Base-by-base conservation (phyloP, 1,140 invertebrate species). In the Eurytemora carolleeae region DNA sequence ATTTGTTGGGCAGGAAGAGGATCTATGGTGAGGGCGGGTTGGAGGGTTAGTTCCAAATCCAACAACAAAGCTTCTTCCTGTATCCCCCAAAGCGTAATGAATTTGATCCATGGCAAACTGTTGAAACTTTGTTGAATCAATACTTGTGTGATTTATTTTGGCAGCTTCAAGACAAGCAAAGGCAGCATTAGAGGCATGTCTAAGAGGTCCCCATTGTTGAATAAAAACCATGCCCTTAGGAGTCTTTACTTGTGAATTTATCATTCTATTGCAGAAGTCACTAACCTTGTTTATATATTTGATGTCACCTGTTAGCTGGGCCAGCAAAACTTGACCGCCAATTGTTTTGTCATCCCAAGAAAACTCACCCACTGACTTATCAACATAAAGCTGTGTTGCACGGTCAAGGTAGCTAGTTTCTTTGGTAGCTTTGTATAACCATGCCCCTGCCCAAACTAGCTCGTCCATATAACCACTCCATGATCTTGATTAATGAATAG, bases 21-120 rank as follows among this genome's bases (percentile, higher is more conserved):
- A 23, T 1, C 57, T 12, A 16, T 53, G 25, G 31, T 65, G 64
- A 24, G 64, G 64, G 17, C 58, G 12, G 21, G 19, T 69, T 0
- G 80, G 80, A 55, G 76, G 76, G 69, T 80, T 77, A 31, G 70
- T 67, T 1, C 80, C 81, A 67, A 76, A 82, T 3, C 81, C 81
- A 20, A 82, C 76, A 0, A 82, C 77, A 66, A 73, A 83, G 67
- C 80, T 82, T 54, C 76, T 72, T 1, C 80, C 80, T 63, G 70
- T 70, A 61, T 76, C 73, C 1, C 80, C 80, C 0, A 83, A 70
- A 62, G 79, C 78, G 67, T 82, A 82, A 65, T 78, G 68, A 53
- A 82, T 77, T 69, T 82, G 81, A 64, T 75, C 67, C 65, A 74
- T 73, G 7, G 80, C 80, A 68, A 81, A 80, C 59, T 73, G 67